Percentiles rank a stretch among this genome's conserved stretches.
phyloP scores from a whole-genome alignment of 2,888 invertebrate genomes.

The Ochropleura plecta region DNA sequence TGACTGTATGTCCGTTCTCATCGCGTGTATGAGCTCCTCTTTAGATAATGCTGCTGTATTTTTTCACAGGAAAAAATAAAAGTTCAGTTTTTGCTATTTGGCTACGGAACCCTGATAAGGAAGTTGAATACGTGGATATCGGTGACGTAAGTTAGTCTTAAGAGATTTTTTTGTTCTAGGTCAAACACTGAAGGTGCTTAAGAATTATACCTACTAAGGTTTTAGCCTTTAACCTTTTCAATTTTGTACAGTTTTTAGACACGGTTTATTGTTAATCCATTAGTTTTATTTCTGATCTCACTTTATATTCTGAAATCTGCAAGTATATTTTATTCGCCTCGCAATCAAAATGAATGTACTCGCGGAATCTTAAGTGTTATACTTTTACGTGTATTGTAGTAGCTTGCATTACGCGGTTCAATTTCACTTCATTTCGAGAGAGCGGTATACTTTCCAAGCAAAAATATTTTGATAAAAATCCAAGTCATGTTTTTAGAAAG shows the following conservation, averaged over 20 bases:
- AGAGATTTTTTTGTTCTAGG: constrained; percentile 45
- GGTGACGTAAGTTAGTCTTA: constrained; percentile 40
- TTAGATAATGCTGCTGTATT: constrained; percentile 7
- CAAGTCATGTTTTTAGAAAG: constrained; percentile 64
- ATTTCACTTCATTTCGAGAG: constrained; percentile 61
- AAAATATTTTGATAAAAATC: constrained; percentile 59
- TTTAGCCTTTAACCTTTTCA: constrained; percentile 37
- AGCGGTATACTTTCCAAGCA: constrained; percentile 54
- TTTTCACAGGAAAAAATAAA: background rate
- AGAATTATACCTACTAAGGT: constrained; percentile 3
- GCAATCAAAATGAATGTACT: constrained; percentile 36
- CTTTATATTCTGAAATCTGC: constrained; percentile 25
- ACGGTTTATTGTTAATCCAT: constrained; percentile 24
- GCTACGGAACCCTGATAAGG: background rate
- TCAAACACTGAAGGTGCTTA: constrained; percentile 30
- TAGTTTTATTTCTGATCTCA: constrained; percentile 22
- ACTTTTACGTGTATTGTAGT: constrained; percentile 42
- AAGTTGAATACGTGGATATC: constrained; percentile 26
- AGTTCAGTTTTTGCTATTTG: background rate
- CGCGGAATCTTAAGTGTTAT: constrained; percentile 34
- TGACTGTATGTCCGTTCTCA: constrained; percentile 22
- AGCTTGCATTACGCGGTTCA: constrained; percentile 32
- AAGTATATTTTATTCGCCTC: constrained; percentile 17
- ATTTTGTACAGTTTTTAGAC: constrained; percentile 22
- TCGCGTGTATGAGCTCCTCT: constrained; percentile 4